Percentiles rank a stretch among this genome's conserved stretches.
Conservation (phyloP, 64 coral and sea anemone species). For the Montipora efflorescens region DNA sequence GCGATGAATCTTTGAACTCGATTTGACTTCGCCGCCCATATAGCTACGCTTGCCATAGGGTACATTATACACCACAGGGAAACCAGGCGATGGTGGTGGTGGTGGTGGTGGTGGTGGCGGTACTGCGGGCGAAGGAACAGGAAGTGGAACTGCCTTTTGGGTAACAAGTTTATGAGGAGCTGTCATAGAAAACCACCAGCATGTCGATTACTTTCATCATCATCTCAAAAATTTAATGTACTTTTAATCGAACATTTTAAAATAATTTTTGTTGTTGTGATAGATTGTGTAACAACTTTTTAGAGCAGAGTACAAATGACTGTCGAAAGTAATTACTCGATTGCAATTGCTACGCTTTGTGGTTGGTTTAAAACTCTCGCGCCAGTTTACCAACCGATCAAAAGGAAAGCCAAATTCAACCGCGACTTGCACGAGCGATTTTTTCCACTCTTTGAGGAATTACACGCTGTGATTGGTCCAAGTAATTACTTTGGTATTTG, state of each 20-base stretch:
- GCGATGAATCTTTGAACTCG: background rate
- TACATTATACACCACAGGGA: conserved; percentile 10
- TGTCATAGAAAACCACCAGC: background rate
- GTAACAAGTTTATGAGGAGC: background rate
- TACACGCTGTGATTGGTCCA: background rate
- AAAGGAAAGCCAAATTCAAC: too few relatives aligned
- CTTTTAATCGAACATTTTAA: too few relatives aligned
- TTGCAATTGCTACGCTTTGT: too few relatives aligned
- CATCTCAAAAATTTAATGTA: background rate
- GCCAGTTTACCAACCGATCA: too few relatives aligned
- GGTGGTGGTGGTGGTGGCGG: background rate
- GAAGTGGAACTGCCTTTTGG: background rate
- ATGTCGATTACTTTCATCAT: background rate
- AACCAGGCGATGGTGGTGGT: background rate
- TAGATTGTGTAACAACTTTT: too few relatives aligned
- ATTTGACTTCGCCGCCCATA: background rate
- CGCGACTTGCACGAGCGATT: too few relatives aligned
- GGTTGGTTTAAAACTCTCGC: too few relatives aligned
- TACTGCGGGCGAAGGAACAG: background rate
- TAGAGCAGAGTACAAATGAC: too few relatives aligned
- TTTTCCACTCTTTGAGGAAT: too few relatives aligned
- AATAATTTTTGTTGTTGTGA: too few relatives aligned
- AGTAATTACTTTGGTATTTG: background rate
- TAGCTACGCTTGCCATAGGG: conserved; percentile 37
- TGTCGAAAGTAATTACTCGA: too few relatives aligned